A percentile compares a stretch with the other conserved stretches of the same genome.
Evolutionary conservation across 2,888 invertebrate species (phyloP).

Genomic region (Drosophila sordidapex): DNA sequence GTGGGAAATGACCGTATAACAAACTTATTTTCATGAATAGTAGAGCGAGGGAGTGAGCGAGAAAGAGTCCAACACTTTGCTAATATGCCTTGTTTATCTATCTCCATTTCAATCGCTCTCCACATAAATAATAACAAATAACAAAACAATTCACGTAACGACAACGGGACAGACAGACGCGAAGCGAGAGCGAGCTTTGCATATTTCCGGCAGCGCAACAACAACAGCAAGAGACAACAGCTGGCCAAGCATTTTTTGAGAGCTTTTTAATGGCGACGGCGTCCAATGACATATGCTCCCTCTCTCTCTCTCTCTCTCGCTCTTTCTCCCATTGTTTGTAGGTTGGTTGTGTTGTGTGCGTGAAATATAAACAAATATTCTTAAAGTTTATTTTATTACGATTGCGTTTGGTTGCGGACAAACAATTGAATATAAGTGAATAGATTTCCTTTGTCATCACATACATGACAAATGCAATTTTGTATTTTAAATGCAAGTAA

Average conservation of each 20-base stretch:
- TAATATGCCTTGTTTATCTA: slow-evolving; percentile 50
- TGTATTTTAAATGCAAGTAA: background rate
- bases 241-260: slow-evolving; percentile 72
- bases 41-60: slow-evolving; percentile 2
- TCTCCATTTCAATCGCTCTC: slow-evolving; percentile 44
- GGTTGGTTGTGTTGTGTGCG: slow-evolving; percentile 15
- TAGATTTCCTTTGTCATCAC: background rate
- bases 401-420: slow-evolving; percentile 3
- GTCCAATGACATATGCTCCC: slow-evolving; percentile 36
- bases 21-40: slow-evolving; percentile 11
- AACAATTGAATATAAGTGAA: background rate
- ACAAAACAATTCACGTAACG: slow-evolving; percentile 71
- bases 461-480: background rate
- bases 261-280: slow-evolving; percentile 62
- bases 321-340: background rate
- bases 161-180: slow-evolving; percentile 20
- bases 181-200: slow-evolving; percentile 54
- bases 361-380: slow-evolving; percentile 73
- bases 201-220: slow-evolving; percentile 69
- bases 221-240: slow-evolving; percentile 51
- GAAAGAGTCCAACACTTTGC: slow-evolving; percentile 26
- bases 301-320: slow-evolving; percentile 8
- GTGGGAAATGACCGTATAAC: slow-evolving; percentile 31
- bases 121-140: slow-evolving; percentile 51
- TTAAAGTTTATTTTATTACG: slow-evolving; percentile 36